Evolutionary conservation across 2,888 invertebrate genomes (phyloP).

Genomic region (Abscondita cerata): DNA sequence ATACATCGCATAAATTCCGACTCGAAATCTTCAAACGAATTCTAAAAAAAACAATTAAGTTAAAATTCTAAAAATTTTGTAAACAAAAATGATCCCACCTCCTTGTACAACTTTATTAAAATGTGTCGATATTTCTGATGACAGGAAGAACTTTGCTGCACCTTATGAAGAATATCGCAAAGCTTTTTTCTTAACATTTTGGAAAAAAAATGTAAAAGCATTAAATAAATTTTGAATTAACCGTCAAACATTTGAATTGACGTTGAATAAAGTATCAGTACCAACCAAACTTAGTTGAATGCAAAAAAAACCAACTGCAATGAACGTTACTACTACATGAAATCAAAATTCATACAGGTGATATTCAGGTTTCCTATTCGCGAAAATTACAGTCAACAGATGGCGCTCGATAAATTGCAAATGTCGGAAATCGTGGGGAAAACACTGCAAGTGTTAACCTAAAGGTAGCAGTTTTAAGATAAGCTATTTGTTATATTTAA

Average conservation of each 20-base stretch:
- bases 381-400: too few species aligned
- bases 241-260: background rate
- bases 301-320: too few species aligned
- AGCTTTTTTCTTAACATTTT: conserved; percentile 23
- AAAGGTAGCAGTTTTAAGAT: too few species aligned
- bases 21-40: conserved; percentile 25
- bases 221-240: conserved; percentile 56
- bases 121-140: conserved; percentile 27
- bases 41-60: conserved; percentile 15
- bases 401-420: too few species aligned
- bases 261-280: conserved; percentile 1
- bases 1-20: conserved; percentile 27
- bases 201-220: background rate
- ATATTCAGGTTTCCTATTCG: too few species aligned
- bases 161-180: conserved; percentile 58
- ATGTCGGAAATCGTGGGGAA: too few species aligned
- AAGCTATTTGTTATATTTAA: too few species aligned
- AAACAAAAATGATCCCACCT: conserved; percentile 11
- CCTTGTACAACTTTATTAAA: conserved; percentile 24
- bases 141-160: conserved; percentile 24
- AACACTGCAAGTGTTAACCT: too few species aligned
- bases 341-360: too few species aligned
- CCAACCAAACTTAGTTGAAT: background rate
- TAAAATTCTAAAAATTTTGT: conserved; percentile 5
- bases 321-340: too few species aligned